These are phyloP conservation scores for Fregata magnificens DNA, from an alignment of 2,113 vertebrate genomes.

Conservation along the genomic window DNA sequence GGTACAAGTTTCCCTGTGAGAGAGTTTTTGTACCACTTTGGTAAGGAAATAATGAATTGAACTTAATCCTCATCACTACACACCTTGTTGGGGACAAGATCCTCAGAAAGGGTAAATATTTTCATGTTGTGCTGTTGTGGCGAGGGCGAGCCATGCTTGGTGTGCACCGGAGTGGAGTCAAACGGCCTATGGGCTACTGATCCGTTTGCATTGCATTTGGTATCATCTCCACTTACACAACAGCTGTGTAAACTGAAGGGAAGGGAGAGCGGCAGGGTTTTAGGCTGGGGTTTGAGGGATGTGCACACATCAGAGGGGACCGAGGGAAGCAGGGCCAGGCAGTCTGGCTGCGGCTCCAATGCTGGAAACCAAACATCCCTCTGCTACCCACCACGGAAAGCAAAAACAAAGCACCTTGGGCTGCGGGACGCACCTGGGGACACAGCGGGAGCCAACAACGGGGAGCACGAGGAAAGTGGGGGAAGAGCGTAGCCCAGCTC, in stretches of 20 bases:
- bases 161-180: neutral
- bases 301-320: neutral
- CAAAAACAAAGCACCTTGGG: neutral
- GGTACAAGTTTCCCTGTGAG: neutral
- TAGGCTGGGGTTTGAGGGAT: neutral
- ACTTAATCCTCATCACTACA: neutral
- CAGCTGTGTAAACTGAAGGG: neutral
- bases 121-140: neutral
- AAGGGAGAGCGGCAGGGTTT: neutral
- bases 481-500: neutral
- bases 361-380: neutral
- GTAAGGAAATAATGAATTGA: neutral
- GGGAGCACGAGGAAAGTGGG: neutral
- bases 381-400: neutral
- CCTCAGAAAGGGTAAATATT: neutral
- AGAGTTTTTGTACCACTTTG: neutral
- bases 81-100: neutral
- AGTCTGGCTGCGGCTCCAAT: accelerated
- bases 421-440: accelerated
- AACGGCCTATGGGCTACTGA: neutral
- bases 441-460: accelerated
- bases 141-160: neutral
- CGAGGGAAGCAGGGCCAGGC: neutral
- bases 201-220: neutral
- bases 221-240: neutral